These are phyloP conservation scores for Parasteatoda tepidariorum DNA, from an alignment of 1,140 invertebrate genomes.

Conservation along the genomic window DNA sequence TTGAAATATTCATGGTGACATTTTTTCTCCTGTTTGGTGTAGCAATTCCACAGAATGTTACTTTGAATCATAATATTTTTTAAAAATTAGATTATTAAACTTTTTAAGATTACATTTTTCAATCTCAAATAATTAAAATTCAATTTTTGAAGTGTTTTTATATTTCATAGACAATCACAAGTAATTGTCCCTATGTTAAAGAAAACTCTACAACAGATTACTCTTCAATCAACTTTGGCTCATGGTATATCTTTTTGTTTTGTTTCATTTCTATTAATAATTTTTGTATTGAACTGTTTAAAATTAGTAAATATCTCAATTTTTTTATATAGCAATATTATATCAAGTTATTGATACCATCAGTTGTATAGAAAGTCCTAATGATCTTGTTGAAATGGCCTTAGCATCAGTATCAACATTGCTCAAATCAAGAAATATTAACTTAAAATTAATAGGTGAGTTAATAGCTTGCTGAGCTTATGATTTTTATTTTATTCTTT, in stretches of 20 bases:
- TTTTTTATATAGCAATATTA: conserved; percentile 47
- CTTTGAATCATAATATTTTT: too few species aligned
- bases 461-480: too few species aligned
- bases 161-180: conserved; percentile 31
- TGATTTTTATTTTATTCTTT: too few species aligned
- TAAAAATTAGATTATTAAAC: too few species aligned
- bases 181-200: conserved; percentile 29
- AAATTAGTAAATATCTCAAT: background rate
- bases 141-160: too few species aligned
- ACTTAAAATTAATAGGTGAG: conserved; percentile 57
- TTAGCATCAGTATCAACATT: conserved; percentile 44
- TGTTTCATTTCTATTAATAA: too few species aligned
- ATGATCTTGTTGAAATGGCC: conserved; percentile 32
- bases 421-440: conserved; percentile 49
- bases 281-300: background rate
- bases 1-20: too few species aligned
- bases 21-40: too few species aligned
- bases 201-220: conserved; percentile 38
- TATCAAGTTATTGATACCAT: conserved; percentile 45
- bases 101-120: too few species aligned
- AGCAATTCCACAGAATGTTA: too few species aligned
- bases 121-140: too few species aligned
- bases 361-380: background rate
- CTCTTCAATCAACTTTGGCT: conserved; percentile 5
- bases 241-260: conserved; percentile 22